Base-by-base conservation (phyloP, 2,113 vertebrate genomes). In the Galeopterus variegatus region DNA sequence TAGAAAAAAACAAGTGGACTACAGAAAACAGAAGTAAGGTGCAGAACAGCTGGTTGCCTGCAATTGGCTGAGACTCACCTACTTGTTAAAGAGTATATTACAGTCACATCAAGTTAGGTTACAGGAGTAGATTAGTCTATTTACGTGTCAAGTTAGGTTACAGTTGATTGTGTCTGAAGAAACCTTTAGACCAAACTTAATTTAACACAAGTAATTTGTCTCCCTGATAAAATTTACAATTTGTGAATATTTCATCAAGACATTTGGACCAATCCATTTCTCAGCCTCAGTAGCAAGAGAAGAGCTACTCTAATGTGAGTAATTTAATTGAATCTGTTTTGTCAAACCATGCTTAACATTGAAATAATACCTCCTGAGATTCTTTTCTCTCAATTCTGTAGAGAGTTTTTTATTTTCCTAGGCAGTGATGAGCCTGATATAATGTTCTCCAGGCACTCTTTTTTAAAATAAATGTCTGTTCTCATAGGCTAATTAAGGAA, bases 401-500 rank as follows among this genome's bases (percentile, higher is more conserved):
- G 93, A 80, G 45, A 73, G 21, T 2, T 36, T 67, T 93, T 82
- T 48, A 89, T 83, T 96, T 95, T 94, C 10, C 19, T 62, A 84
- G 48, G 52, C 50, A 62, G 19, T 60, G 17, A 45, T 93, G 45
- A 96, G 33, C 56, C 77, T 93, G 79, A 97, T 88, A 94, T 90
- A 94, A 60, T 93, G 48, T 92, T 91, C 62, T 91, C 62, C 1
- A 56, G 36, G 58, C 89, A 41, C 36, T 54, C 64, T 45, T 89
- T 65, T 33, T 36, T 54, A 15, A 0, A 87, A 86, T 60, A 93
- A 90, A 93, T 73, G 21, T 41, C 76, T 94, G 0, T 82, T 94
- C 69, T 95, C 33, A 80, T 72, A 65, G 41, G 21, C 33, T 94
- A 95, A 89, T 97, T 97, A 95, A 96, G 19, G 26, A 96, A 94